These are phyloP conservation scores for Hofmannophila pseudospretella DNA, from an alignment of 2,888 invertebrate species.

Conservation along the genomic window DNA sequence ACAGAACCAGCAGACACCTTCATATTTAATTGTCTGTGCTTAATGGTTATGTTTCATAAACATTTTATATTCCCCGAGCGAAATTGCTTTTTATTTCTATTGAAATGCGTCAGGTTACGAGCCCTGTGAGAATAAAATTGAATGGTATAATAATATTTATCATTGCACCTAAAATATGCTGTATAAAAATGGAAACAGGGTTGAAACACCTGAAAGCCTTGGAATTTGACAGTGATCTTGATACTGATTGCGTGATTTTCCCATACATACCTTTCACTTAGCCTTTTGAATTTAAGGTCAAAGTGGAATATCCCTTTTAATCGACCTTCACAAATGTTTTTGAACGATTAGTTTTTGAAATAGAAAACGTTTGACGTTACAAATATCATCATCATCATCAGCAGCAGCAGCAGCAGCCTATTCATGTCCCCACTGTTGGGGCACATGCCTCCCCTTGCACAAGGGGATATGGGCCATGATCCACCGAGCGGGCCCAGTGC, in stretches of 20 bases:
- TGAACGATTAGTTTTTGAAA: neutral
- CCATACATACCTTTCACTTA: too few species aligned
- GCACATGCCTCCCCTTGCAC: too few species aligned
- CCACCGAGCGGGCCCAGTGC: too few species aligned
- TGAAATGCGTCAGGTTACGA: slow-evolving; percentile 2
- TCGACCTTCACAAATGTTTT: neutral
- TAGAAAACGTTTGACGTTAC: neutral
- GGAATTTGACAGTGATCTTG: too few species aligned
- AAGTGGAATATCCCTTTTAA: neutral
- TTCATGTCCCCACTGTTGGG: too few species aligned
- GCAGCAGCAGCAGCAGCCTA: too few species aligned
- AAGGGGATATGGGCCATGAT: too few species aligned
- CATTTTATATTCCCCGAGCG: slow-evolving; percentile 7
- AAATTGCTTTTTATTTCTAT: slow-evolving; percentile 11
- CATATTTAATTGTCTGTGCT: slow-evolving; percentile 6
- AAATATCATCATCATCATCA: too few species aligned
- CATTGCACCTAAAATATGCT: neutral
- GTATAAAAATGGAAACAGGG: neutral
- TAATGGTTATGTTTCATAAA: slow-evolving; percentile 8
- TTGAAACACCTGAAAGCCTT: neutral
- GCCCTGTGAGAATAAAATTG: slow-evolving; percentile 1
- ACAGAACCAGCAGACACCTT: neutral
- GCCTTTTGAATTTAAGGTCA: neutral
- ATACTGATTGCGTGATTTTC: neutral
- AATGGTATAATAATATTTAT: neutral